Conservation (phyloP, 2,797 vertebrate genomes). For the Phrynocephalus forsythii region DNA sequence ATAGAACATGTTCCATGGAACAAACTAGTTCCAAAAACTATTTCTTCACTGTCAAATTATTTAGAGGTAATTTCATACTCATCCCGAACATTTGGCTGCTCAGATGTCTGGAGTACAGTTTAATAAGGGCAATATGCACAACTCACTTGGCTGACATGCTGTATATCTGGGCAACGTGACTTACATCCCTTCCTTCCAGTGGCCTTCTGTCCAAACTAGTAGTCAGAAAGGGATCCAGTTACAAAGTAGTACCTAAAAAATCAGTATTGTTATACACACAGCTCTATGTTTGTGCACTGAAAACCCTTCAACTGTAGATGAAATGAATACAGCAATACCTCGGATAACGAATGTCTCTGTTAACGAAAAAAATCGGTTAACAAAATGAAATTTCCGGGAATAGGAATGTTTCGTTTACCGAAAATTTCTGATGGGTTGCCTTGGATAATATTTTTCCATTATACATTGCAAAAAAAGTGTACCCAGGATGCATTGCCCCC, state of each 20-base stretch:
- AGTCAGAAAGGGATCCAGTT: not conserved
- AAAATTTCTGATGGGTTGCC: no score
- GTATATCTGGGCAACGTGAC: not conserved
- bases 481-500: no score
- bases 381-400: no score
- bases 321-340: not conserved
- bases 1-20: not conserved
- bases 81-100: not conserved
- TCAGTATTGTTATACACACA: not conserved
- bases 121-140: not conserved
- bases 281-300: not conserved
- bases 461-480: no score
- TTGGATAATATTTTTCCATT: no score
- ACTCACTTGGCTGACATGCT: not conserved
- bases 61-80: not conserved
- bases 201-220: not conserved
- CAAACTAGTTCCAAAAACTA: not conserved
- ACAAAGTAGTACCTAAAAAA: not conserved
- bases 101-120: not conserved
- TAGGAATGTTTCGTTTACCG: no score
- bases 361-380: no score
- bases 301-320: not conserved
- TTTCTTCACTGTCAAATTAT: not conserved
- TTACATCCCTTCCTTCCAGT: not conserved
- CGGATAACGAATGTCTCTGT: no score